A percentile compares a stretch with the other conserved stretches of the same genome.
Evolutionary conservation across 1,140 invertebrate genomes (phyloP).

Genomic region (Armadillidium nasatum): DNA sequence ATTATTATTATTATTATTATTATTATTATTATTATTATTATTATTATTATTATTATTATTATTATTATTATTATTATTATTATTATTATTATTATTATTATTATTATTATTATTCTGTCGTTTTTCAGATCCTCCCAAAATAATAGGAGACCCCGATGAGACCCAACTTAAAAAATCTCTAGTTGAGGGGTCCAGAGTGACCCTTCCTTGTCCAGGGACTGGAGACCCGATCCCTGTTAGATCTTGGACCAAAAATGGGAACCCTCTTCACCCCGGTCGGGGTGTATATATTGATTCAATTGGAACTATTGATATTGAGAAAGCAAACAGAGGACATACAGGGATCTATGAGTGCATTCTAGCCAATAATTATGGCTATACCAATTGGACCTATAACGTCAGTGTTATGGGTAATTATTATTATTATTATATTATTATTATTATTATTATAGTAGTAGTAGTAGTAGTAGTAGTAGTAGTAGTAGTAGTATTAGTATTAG

Average conservation of each 20-base stretch:
- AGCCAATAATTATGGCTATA: slow-evolving; percentile 23
- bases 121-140: slow-evolving; percentile 29
- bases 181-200: slow-evolving; percentile 27
- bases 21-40: too few species aligned
- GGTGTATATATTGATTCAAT: neutral
- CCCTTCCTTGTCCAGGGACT: slow-evolving; percentile 28
- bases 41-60: too few species aligned
- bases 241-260: slow-evolving; percentile 35
- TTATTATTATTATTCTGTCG: too few species aligned
- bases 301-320: slow-evolving; percentile 24
- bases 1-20: too few species aligned
- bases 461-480: too few species aligned
- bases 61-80: too few species aligned
- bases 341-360: slow-evolving; percentile 33
- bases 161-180: slow-evolving; percentile 20
- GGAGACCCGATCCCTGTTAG: slow-evolving; percentile 25
- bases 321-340: slow-evolving; percentile 20
- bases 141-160: slow-evolving; percentile 6
- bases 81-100: too few species aligned
- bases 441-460: too few species aligned
- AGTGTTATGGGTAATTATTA: neutral
- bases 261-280: slow-evolving; percentile 11
- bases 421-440: too few species aligned
- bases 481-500: too few species aligned
- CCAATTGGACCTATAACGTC: slow-evolving; percentile 31